Conservation (phyloP, 2,797 vertebrate species). For the Corythornis leucogaster region DNA sequence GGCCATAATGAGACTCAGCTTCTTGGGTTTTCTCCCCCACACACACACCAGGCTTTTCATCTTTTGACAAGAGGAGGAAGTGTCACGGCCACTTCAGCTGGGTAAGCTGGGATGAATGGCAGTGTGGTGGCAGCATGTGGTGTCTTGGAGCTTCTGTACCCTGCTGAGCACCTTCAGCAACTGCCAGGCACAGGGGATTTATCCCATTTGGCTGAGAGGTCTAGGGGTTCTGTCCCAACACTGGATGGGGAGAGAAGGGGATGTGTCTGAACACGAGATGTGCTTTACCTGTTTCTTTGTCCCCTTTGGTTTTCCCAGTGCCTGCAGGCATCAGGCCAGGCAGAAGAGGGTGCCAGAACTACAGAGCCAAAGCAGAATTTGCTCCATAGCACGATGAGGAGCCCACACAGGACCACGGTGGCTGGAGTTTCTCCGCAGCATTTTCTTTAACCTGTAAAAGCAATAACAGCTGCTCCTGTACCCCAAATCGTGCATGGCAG, state of each 20-base stretch:
- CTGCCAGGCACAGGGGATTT: fast-evolving
- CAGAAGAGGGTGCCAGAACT: slow-evolving; percentile 29
- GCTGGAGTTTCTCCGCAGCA: background rate
- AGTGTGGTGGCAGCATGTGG: background rate
- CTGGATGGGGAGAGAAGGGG: background rate
- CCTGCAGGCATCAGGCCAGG: background rate
- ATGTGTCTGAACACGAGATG: fast-evolving
- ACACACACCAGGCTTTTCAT: background rate
- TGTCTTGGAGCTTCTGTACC: background rate
- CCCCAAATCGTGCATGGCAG: too few relatives aligned
- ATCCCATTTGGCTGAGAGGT: background rate
- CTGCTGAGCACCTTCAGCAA: fast-evolving
- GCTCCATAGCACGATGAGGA: fast-evolving
- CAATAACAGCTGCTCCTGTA: fast-evolving
- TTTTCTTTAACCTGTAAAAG: background rate
- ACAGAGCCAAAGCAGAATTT: background rate
- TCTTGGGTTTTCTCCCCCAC: too few relatives aligned
- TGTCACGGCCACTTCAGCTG: background rate
- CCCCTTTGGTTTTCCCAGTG: background rate
- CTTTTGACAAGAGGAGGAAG: background rate
- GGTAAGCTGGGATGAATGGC: fast-evolving
- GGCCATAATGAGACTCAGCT: background rate
- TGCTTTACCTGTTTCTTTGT: fast-evolving
- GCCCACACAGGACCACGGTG: fast-evolving
- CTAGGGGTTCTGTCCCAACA: fast-evolving